Evolutionary conservation across 2,797 vertebrate species (phyloP).

Genomic region (Helostoma temminkii): DNA sequence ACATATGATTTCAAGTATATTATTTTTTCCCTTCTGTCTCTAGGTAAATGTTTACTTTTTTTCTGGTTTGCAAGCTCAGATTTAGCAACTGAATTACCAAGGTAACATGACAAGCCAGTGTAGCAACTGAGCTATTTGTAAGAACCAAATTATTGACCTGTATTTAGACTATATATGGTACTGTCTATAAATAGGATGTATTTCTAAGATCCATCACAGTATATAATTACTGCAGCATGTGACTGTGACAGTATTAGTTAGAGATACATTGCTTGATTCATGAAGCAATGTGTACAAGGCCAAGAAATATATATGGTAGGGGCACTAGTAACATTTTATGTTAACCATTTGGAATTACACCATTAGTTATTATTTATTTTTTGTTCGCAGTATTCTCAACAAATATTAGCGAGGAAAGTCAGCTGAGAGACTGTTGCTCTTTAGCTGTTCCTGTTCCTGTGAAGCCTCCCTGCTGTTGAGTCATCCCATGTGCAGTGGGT

Average conservation of each 20-base stretch:
- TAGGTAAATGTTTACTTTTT: neutral
- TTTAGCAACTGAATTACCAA: slow-evolving; percentile 5
- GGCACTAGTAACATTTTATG: slow-evolving; percentile 27
- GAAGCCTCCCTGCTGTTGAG: neutral
- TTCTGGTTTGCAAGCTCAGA: neutral
- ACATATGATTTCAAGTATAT: neutral
- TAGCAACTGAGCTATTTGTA: neutral
- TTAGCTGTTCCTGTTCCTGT: neutral
- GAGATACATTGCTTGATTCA: neutral
- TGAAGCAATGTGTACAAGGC: neutral
- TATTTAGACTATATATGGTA: neutral
- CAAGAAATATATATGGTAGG: neutral
- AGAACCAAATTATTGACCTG: neutral
- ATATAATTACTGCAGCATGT: neutral
- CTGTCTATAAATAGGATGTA: neutral
- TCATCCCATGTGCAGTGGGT: slow-evolving; percentile 1
- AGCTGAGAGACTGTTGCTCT: neutral
- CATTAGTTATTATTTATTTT: neutral
- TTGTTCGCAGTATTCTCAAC: neutral
- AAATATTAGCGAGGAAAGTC: neutral
- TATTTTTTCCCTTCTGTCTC: neutral
- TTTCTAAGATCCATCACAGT: neutral
- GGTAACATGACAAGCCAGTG: neutral
- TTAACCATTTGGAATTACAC: slow-evolving; percentile 19
- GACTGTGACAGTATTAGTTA: neutral